These are phyloP conservation scores for Pogonocherus hispidulus DNA, from an alignment of 2,888 invertebrate species.

Conservation along the genomic window DNA sequence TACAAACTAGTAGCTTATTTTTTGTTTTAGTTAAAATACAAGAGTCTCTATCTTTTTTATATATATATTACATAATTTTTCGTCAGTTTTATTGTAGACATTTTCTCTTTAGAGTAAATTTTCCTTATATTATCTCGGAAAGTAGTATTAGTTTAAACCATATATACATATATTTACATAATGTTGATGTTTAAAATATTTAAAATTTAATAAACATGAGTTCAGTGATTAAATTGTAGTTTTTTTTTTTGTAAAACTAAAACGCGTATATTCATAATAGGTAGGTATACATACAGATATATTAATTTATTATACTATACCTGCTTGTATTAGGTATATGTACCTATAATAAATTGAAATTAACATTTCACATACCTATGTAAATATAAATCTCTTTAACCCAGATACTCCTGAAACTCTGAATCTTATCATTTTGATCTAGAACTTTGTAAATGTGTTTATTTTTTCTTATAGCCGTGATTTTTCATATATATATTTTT, in stretches of 20 bases:
- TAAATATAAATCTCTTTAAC: too few relatives aligned
- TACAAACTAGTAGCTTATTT: slow-evolving; percentile 36
- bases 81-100: slow-evolving; percentile 19
- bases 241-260: not conserved
- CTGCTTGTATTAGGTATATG: too few relatives aligned
- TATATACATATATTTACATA: slow-evolving; percentile 41
- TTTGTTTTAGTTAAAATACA: slow-evolving; percentile 15
- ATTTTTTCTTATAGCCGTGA: too few relatives aligned
- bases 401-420: too few relatives aligned
- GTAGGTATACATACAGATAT: too few relatives aligned
- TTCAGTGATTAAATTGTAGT: slow-evolving; percentile 1
- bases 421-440: too few relatives aligned
- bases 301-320: too few relatives aligned
- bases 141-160: slow-evolving; percentile 27
- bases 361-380: too few relatives aligned
- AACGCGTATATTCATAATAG: too few relatives aligned
- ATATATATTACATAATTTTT: slow-evolving; percentile 17
- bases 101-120: slow-evolving; percentile 25
- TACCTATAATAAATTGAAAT: too few relatives aligned
- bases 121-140: slow-evolving; percentile 18
- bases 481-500: too few relatives aligned
- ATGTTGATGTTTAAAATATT: slow-evolving; percentile 48
- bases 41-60: slow-evolving; percentile 29
- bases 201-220: slow-evolving; percentile 43
- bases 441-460: too few relatives aligned